Evolutionary conservation across 53 echinoderm and acorn worm genomes (phyloP).

Genomic region (Apostichopus leukothele): DNA sequence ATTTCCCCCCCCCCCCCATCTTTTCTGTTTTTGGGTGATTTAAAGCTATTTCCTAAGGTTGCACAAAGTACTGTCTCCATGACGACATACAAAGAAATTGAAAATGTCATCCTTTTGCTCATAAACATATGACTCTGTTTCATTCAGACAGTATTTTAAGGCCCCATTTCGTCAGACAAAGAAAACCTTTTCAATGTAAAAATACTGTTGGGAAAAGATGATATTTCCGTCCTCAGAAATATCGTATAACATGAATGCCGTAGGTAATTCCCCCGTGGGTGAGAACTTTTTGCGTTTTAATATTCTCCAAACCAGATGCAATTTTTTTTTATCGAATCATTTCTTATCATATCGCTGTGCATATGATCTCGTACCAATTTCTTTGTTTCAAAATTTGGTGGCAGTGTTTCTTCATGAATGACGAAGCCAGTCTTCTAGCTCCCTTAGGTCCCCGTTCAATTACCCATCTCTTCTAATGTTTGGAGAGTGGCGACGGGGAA

Average conservation of each 20-base stretch:
- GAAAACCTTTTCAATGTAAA: neutral
- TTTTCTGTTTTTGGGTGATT: too few relatives aligned
- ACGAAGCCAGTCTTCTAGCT: neutral
- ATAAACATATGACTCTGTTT: neutral
- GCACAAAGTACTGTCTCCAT: too few relatives aligned
- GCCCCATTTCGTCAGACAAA: neutral
- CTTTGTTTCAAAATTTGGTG: neutral
- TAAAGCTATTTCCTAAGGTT: too few relatives aligned
- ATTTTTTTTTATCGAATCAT: neutral
- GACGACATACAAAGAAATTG: too few relatives aligned
- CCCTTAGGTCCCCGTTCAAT: neutral
- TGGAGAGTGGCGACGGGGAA: too few relatives aligned
- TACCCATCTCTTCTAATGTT: neutral
- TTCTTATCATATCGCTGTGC: neutral
- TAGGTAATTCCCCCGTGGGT: neutral
- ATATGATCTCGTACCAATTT: neutral
- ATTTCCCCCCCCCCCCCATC: too few relatives aligned
- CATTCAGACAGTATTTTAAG: neutral
- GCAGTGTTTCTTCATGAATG: neutral
- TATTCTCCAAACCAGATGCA: too few relatives aligned
- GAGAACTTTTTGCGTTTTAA: neutral
- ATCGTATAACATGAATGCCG: neutral
- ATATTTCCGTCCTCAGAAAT: neutral
- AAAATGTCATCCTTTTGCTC: neutral
- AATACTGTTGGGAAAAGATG: neutral